Conservation (phyloP, 2,797 vertebrate genomes). For the Rhabdophis nuchalis region DNA sequence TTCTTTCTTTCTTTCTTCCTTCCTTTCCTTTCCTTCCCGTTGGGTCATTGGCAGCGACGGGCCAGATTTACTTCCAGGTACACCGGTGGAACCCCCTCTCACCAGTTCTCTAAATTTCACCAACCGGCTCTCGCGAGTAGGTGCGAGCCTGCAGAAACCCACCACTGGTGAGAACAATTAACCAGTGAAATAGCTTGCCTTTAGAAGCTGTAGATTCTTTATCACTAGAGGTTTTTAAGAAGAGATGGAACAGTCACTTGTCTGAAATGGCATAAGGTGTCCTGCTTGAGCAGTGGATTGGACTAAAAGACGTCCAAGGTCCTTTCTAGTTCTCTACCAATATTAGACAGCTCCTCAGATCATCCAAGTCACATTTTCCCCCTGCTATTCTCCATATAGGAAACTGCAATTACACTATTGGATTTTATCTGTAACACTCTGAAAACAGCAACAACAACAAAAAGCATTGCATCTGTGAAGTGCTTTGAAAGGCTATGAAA, state of each 20-base stretch:
- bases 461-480: background rate
- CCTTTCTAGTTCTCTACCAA: background rate
- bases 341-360: background rate
- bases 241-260: background rate
- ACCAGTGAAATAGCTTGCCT: background rate
- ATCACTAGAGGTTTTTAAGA: background rate
- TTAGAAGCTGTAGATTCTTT: background rate
- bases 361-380: background rate
- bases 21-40: no score
- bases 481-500: background rate
- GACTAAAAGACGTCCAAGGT: background rate
- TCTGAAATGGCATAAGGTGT: background rate
- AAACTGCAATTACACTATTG: background rate
- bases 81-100: no score
- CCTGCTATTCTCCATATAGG: background rate
- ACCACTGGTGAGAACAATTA: background rate
- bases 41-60: no score
- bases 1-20: no score
- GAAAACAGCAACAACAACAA: background rate
- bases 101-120: no score
- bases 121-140: no score
- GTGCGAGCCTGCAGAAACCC: no score
- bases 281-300: background rate
- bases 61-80: no score
- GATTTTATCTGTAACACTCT: background rate